Percentiles rank a stretch among this genome's conserved stretches.
Conservation (phyloP, 2,888 invertebrate genomes). For the Cephus rjabovi region DNA sequence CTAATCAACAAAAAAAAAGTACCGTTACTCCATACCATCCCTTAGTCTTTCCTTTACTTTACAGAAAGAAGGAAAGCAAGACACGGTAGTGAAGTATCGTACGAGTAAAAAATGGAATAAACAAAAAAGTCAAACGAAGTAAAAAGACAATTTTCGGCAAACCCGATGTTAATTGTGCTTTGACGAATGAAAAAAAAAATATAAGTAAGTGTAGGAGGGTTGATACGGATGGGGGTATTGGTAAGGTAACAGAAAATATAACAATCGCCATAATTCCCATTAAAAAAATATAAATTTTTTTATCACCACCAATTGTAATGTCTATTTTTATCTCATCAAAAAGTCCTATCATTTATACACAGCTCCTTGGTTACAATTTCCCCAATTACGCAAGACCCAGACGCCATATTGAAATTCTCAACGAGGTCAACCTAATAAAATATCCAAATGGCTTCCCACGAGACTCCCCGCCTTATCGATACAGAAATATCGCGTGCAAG, state of each 20-base stretch:
- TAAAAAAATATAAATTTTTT: not conserved
- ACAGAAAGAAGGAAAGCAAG: not conserved
- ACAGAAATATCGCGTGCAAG: not conserved
- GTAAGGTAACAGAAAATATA: not conserved
- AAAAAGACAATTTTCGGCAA: not conserved
- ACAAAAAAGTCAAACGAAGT: not conserved
- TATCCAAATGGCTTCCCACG: not conserved
- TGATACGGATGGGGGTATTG: too few species aligned
- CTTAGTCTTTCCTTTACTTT: not conserved
- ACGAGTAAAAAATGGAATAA: not conserved
- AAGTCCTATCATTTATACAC: not conserved
- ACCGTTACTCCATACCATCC: not conserved
- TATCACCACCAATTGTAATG: not conserved
- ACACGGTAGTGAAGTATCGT: not conserved
- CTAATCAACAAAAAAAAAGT: too few species aligned
- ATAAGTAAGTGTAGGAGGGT: too few species aligned
- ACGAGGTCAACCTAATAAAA: not conserved
- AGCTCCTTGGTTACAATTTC: not conserved
- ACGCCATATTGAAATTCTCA: not conserved
- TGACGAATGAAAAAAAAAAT: not conserved
- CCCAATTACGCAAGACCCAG: not conserved
- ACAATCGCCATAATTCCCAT: not conserved
- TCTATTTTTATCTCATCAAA: not conserved
- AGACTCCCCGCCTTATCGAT: not conserved
- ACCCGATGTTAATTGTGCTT: not conserved